Evolutionary conservation across 1,140 invertebrate genomes (phyloP).

Genomic region (Sitobion miscanthi): DNA sequence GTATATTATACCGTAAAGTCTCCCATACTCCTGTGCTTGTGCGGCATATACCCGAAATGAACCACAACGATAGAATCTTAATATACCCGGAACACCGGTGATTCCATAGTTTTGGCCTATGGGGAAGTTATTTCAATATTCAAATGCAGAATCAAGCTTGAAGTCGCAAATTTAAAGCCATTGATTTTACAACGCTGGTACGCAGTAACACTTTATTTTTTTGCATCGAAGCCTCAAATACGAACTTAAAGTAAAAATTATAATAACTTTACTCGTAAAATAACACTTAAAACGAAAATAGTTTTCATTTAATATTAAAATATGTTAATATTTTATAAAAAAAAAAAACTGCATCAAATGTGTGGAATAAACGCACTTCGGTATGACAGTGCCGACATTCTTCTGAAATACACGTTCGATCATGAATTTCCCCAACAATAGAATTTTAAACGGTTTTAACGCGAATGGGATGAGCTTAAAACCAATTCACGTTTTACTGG

Average conservation of each 20-base stretch:
- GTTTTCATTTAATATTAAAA: constrained; percentile 16
- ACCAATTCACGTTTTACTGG: background rate
- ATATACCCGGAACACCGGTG: background rate
- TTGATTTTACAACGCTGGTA: background rate
- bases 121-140: background rate
- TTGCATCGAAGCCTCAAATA: background rate
- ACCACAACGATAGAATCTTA: background rate
- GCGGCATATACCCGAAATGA: background rate
- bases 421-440: background rate
- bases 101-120: background rate
- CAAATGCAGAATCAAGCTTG: background rate
- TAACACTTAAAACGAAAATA: background rate
- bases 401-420: background rate
- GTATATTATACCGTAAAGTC: background rate
- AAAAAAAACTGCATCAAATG: background rate
- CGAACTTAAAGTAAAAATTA: background rate
- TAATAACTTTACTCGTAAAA: background rate
- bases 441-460: background rate
- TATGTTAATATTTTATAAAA: background rate
- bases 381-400: background rate
- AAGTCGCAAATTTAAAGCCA: background rate
- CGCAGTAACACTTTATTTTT: background rate
- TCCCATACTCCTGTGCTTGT: background rate
- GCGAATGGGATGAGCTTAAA: background rate
- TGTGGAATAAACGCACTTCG: background rate